These are phyloP conservation scores for Poeciliopsis retropinna DNA, from an alignment of 2,113 vertebrate genomes.

Conservation along the genomic window DNA sequence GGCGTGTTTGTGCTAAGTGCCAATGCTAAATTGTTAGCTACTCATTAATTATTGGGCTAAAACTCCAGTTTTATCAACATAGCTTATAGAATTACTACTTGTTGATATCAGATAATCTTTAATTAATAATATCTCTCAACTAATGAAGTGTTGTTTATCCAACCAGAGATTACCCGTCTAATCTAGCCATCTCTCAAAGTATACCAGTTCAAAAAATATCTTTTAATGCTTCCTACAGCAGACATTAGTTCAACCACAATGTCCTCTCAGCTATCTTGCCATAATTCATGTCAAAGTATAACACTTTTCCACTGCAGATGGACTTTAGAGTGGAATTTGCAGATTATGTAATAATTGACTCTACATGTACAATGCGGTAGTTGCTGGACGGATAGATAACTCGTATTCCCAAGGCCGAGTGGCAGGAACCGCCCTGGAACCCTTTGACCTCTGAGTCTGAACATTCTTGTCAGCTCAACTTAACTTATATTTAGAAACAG, in stretches of 20 bases:
- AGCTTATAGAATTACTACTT: not conserved
- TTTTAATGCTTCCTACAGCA: not conserved
- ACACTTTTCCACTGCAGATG: slow-evolving; percentile 5
- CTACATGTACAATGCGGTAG: not conserved
- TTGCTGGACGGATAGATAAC: not conserved
- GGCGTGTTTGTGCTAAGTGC: too few species aligned
- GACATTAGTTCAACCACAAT: not conserved
- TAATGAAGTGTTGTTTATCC: not conserved
- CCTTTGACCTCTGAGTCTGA: slow-evolving; percentile 38
- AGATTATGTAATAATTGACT: slow-evolving; percentile 12
- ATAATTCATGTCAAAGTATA: too few species aligned
- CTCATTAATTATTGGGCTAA: not conserved
- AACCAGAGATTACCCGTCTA: not conserved
- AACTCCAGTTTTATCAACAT: too few species aligned
- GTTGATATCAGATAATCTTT: not conserved
- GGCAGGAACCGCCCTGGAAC: slow-evolving; percentile 24
- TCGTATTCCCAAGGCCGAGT: slow-evolving; percentile 10
- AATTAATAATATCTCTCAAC: not conserved
- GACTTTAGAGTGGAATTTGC: slow-evolving; percentile 29
- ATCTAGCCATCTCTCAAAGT: not conserved
- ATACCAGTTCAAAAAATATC: not conserved
- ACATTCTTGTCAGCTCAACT: slow-evolving; percentile 67
- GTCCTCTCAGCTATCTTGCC: slow-evolving; percentile 6
- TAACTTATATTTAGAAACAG: slow-evolving; percentile 64
- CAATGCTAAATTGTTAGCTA: not conserved